Conservation (phyloP, 2,797 vertebrate genomes). For the Typhlichthys eigenmanni region DNA sequence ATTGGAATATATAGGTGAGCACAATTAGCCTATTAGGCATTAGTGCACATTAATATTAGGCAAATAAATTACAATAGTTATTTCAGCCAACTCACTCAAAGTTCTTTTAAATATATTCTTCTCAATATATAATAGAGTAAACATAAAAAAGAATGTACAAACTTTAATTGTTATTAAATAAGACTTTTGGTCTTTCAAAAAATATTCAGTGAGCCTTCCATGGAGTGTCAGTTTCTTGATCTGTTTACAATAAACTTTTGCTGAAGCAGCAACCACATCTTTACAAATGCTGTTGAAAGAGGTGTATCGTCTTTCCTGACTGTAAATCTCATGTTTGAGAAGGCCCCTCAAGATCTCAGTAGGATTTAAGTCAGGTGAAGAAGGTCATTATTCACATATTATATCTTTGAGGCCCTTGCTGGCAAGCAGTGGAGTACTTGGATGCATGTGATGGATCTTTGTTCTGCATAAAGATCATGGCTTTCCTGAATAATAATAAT, state of each 20-base stretch:
- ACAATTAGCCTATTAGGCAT: no score
- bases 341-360: neutral
- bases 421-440: slow-evolving; percentile 19
- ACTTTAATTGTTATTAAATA: no score
- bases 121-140: no score
- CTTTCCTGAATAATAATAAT: slow-evolving; percentile 4
- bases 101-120: no score
- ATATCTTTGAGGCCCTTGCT: slow-evolving; percentile 1
- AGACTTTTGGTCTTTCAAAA: neutral
- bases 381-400: slow-evolving; percentile 12
- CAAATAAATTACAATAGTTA: no score
- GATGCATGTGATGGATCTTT: slow-evolving; percentile 16
- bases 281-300: slow-evolving; percentile 16
- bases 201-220: neutral
- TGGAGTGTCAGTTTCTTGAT: slow-evolving; percentile 5
- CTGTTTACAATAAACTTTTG: slow-evolving; percentile 3
- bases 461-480: slow-evolving; percentile 24
- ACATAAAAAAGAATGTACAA: no score
- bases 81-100: no score
- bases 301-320: slow-evolving; percentile 8
- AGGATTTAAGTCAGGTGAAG: slow-evolving; percentile 11
- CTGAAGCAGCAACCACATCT: slow-evolving; percentile 1
- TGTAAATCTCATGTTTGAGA: slow-evolving; percentile 1
- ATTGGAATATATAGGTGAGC: no score
- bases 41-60: no score